These are phyloP conservation scores for Pandion haliaetus DNA, from an alignment of 2,113 vertebrate species.

Conservation along the genomic window DNA sequence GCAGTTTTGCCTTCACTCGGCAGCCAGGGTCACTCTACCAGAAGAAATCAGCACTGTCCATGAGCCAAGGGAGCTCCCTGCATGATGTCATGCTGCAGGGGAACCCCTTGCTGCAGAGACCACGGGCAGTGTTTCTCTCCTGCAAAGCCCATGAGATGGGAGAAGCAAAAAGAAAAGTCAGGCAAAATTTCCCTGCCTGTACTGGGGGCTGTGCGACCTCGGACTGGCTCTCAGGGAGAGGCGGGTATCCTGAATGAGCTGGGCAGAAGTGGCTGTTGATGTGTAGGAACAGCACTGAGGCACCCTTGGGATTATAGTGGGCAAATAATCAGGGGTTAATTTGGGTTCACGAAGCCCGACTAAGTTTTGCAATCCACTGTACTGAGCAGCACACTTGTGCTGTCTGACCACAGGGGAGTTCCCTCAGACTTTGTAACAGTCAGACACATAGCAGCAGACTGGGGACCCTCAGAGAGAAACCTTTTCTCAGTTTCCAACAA, in stretches of 20 bases:
- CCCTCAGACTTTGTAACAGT: neutral
- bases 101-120: slow-evolving; percentile 1
- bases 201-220: fast-evolving
- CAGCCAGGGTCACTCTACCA: slow-evolving; percentile 30
- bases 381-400: neutral
- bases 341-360: neutral
- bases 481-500: neutral
- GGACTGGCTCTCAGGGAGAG: neutral
- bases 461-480: neutral
- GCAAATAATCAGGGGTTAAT: neutral
- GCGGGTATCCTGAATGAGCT: neutral
- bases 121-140: neutral
- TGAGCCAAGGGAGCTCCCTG: neutral
- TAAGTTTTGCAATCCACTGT: fast-evolving
- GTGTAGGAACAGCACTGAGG: neutral
- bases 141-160: neutral
- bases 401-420: neutral
- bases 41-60: neutral
- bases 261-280: neutral
- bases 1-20: neutral
- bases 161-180: neutral
- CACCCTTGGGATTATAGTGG: neutral
- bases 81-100: slow-evolving; percentile 14
- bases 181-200: neutral
- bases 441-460: neutral